These are phyloP conservation scores for Artemia sinica DNA, from an alignment of 2,888 invertebrate species.

Conservation along the genomic window DNA sequence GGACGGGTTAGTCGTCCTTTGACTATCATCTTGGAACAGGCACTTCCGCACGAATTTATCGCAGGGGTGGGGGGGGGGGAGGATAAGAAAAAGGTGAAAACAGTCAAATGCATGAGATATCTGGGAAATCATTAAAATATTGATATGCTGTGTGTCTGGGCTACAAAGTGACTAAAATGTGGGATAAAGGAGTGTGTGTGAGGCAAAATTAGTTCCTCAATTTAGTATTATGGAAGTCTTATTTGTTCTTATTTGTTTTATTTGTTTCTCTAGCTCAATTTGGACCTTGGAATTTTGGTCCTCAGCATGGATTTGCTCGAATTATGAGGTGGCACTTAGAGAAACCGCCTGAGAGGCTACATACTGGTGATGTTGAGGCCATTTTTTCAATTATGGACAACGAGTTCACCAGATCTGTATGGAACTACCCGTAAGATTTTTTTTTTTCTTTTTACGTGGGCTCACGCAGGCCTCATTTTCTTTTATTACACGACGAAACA, in stretches of 20 bases:
- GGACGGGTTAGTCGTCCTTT: no score
- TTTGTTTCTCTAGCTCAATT: conserved; percentile 55
- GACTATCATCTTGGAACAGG: no score
- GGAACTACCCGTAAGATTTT: conserved; percentile 65
- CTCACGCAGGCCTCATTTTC: neutral
- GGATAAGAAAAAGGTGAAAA: no score
- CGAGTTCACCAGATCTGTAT: conserved; percentile 78
- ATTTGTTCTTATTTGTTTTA: neutral
- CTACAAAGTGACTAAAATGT: no score
- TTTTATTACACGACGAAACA: neutral
- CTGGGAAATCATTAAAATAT: no score
- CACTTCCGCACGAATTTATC: no score
- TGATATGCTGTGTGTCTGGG: no score
- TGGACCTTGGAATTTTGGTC: conserved; percentile 83
- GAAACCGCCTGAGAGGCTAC: conserved; percentile 66
- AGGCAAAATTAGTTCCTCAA: no score
- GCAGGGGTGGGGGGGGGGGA: no score
- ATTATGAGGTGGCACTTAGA: conserved; percentile 80
- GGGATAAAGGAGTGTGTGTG: no score
- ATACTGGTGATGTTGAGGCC: conserved; percentile 78
- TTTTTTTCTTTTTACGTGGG: neutral
- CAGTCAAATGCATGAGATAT: no score
- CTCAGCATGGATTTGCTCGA: conserved; percentile 89
- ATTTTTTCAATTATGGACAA: conserved; percentile 80
- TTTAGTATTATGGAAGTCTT: no score